Evolutionary conservation across 2,888 invertebrate genomes (phyloP).

Genomic region (Tillus elongatus): DNA sequence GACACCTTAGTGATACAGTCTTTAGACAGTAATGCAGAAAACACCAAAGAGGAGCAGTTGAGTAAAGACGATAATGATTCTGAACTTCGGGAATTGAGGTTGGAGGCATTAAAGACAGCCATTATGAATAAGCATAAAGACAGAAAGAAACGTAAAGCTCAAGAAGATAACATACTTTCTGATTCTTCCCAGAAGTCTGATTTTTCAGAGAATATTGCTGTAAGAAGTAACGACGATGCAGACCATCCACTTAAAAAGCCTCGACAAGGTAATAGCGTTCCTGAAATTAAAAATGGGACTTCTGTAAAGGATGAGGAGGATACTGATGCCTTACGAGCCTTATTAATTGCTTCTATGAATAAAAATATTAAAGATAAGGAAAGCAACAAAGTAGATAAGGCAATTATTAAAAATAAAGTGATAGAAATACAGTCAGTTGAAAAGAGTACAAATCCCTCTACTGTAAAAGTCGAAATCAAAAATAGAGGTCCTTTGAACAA

Average conservation of each 20-base stretch:
- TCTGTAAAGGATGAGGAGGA: slow-evolving; percentile 45
- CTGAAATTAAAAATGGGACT: slow-evolving; percentile 10
- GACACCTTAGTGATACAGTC: neutral
- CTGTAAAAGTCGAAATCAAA: too few species aligned
- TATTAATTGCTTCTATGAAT: slow-evolving; percentile 50
- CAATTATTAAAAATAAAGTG: neutral
- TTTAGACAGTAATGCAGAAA: slow-evolving; percentile 7
- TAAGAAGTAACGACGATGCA: slow-evolving; percentile 32
- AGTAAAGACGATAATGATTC: slow-evolving; percentile 38
- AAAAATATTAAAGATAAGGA: slow-evolving; percentile 44
- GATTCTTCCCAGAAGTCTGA: slow-evolving; percentile 14
- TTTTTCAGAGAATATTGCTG: slow-evolving; percentile 21
- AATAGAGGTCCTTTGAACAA: too few species aligned
- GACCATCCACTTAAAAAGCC: slow-evolving; percentile 32
- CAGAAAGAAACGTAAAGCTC: slow-evolving; percentile 42
- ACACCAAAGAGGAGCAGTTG: slow-evolving; percentile 10
- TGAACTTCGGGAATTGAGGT: slow-evolving; percentile 53
- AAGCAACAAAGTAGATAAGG: slow-evolving; percentile 7
- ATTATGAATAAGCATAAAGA: slow-evolving; percentile 55
- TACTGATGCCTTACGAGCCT: slow-evolving; percentile 51
- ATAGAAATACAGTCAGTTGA: too few species aligned
- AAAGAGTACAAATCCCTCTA: too few species aligned
- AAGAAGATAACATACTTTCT: slow-evolving; percentile 11
- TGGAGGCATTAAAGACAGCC: slow-evolving; percentile 61
- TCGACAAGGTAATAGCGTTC: slow-evolving; percentile 13